phyloP scores from a whole-genome alignment of 2,888 invertebrate species.

The Spilosoma lubricipeda region DNA sequence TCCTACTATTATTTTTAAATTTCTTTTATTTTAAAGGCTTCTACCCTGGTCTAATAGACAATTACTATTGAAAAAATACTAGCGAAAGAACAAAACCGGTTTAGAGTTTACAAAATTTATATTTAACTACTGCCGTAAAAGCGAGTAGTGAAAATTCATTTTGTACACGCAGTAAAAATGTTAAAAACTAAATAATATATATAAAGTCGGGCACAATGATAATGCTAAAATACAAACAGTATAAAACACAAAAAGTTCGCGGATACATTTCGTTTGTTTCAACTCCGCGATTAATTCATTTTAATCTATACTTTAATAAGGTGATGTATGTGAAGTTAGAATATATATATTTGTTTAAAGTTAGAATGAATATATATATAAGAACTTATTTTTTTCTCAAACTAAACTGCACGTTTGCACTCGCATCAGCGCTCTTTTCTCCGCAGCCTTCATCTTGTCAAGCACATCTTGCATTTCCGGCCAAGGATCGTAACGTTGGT shows the following conservation, averaged over 20 bases:
- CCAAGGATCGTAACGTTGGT: constrained; percentile 79
- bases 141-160: constrained; percentile 11
- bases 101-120: constrained; percentile 12
- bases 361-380: too few relatives aligned
- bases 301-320: not conserved
- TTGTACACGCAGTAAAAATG: constrained; percentile 8
- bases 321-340: not conserved
- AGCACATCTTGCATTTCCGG: constrained; percentile 66
- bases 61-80: too few relatives aligned
- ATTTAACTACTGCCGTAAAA: constrained; percentile 9
- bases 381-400: not conserved
- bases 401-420: constrained; percentile 56
- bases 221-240: too few relatives aligned
- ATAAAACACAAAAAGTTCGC: not conserved
- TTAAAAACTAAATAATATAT: not conserved
- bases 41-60: too few relatives aligned
- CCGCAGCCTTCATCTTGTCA: constrained; percentile 75
- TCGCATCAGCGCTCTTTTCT: constrained; percentile 59
- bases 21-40: too few relatives aligned
- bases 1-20: too few relatives aligned
- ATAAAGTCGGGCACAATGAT: too few relatives aligned
- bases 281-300: not conserved
- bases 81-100: not conserved
- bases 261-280: not conserved
- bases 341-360: too few relatives aligned